A percentile compares a stretch with the other conserved stretches of the same genome.
Conservation (phyloP, 2,797 vertebrate species). For the Stomatorhinus walkeri region DNA sequence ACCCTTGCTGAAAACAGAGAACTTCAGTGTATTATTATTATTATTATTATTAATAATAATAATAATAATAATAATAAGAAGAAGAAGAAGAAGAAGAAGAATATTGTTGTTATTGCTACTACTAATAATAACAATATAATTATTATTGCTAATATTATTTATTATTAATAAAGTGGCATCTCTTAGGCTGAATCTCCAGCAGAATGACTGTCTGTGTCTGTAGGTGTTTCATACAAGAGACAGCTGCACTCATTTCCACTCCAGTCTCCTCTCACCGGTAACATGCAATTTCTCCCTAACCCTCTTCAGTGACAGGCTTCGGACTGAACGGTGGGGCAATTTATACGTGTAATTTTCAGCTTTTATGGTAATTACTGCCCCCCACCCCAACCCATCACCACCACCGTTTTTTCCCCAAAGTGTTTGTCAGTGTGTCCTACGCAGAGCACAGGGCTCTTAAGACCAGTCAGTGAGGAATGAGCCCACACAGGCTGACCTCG, state of each 20-base stretch:
- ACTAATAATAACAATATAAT: background rate
- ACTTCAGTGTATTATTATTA: background rate
- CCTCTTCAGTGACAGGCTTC: constrained; percentile 13
- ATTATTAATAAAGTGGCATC: background rate
- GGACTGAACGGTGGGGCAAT: constrained; percentile 35
- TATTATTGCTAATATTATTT: background rate
- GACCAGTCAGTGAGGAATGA: background rate
- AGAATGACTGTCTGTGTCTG: background rate
- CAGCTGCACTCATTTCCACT: background rate
- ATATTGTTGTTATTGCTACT: background rate
- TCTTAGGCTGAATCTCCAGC: background rate
- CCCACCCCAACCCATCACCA: background rate
- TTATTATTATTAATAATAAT: background rate
- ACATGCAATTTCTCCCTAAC: constrained; percentile 15
- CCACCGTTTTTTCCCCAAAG: background rate
- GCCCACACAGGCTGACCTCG: background rate
- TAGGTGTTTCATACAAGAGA: background rate
- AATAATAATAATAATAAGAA: too few species aligned
- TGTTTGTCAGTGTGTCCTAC: constrained; percentile 9
- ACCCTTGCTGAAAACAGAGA: background rate
- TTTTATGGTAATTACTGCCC: constrained; percentile 42
- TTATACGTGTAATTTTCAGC: constrained; percentile 45
- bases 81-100: too few species aligned
- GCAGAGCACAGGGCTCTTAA: background rate
- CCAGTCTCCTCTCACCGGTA: background rate